These are phyloP conservation scores for Pseudomyrmex sp. DNA, from an alignment of 1,140 invertebrate genomes.

Conservation along the genomic window DNA sequence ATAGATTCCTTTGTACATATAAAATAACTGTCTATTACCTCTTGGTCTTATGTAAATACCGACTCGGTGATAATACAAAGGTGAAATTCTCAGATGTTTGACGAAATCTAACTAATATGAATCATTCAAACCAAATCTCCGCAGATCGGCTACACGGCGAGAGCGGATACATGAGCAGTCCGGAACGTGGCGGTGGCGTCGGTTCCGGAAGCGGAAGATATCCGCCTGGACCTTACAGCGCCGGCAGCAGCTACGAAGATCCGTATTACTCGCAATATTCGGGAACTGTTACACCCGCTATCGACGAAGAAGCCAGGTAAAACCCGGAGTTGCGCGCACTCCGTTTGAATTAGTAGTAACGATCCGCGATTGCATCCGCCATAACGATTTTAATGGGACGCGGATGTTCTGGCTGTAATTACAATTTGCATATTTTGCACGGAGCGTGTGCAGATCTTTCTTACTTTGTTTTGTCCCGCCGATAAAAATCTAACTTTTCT, in stretches of 20 bases:
- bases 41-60: no score
- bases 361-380: slow-evolving; percentile 4
- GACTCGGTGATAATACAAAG: no score
- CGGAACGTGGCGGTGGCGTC: slow-evolving; percentile 88
- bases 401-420: not conserved
- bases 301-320: slow-evolving; percentile 96
- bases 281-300: slow-evolving; percentile 93
- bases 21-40: not conserved
- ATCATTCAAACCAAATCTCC: slow-evolving; percentile 52
- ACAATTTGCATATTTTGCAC: not conserved
- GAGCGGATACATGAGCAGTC: slow-evolving; percentile 94
- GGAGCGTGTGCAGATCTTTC: not conserved
- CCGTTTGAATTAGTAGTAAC: not conserved
- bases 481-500: no score
- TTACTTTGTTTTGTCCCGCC: not conserved
- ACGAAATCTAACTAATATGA: not conserved
- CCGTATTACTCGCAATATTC: slow-evolving; percentile 94
- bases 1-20: not conserved
- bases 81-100: not conserved
- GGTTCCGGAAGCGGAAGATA: slow-evolving; percentile 80
- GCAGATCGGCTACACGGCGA: slow-evolving; percentile 88
- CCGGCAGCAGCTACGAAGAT: slow-evolving; percentile 91
- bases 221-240: slow-evolving; percentile 83
- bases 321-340: slow-evolving; percentile 32
- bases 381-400: not conserved